These are phyloP conservation scores for Copidosoma aretas DNA, from an alignment of 2,888 invertebrate species.

Conservation along the genomic window DNA sequence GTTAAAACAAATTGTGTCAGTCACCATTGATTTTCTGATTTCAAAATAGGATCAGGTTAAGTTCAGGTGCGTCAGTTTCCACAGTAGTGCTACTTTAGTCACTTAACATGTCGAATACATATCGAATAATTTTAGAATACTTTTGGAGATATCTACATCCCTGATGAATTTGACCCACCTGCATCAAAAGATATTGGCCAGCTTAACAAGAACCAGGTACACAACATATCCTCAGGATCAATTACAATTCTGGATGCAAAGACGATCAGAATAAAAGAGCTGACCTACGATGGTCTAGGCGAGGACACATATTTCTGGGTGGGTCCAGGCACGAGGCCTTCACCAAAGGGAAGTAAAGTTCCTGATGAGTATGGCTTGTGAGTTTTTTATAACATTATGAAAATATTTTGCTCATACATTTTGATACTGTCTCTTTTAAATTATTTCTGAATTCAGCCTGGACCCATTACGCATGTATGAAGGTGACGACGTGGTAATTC, in stretches of 20 bases:
- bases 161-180: slow-evolving; percentile 89
- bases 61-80: too few relatives aligned
- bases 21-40: too few relatives aligned
- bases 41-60: too few relatives aligned
- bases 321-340: slow-evolving; percentile 87
- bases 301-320: slow-evolving; percentile 85
- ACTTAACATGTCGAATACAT: too few relatives aligned
- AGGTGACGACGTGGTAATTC: slow-evolving; percentile 75
- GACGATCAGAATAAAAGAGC: slow-evolving; percentile 77
- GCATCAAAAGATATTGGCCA: slow-evolving; percentile 70
- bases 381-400: slow-evolving; percentile 62
- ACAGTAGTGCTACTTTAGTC: too few relatives aligned
- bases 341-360: slow-evolving; percentile 79
- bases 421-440: slow-evolving; percentile 1
- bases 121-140: slow-evolving; percentile 66
- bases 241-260: slow-evolving; percentile 82
- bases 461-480: slow-evolving; percentile 78
- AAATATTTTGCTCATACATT: background rate
- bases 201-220: slow-evolving; percentile 67
- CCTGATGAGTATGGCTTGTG: slow-evolving; percentile 93
- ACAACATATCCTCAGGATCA: slow-evolving; percentile 74
- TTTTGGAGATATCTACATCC: slow-evolving; percentile 88
- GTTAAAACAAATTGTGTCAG: too few relatives aligned
- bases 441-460: slow-evolving; percentile 65
- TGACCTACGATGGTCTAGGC: slow-evolving; percentile 79